Conservation (phyloP, 2,888 invertebrate species). For the Brachyptera putata region DNA sequence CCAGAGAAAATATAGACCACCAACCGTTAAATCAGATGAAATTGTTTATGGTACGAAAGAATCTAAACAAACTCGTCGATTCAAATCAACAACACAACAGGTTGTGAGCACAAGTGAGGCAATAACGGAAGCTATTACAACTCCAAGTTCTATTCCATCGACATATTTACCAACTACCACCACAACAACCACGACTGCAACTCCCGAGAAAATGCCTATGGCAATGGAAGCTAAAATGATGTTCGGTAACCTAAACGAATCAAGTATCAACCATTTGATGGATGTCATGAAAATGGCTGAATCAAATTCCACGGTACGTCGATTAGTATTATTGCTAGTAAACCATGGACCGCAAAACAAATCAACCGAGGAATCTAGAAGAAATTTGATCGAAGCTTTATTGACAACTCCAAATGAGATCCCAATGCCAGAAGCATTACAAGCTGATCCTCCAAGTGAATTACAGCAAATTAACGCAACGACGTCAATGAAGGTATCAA, state of each 20-base stretch:
- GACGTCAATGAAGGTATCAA: constrained; percentile 38
- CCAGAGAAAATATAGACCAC: background rate
- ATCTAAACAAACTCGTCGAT: too few species aligned
- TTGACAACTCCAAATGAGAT: constrained; percentile 47
- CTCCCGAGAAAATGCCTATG: constrained; percentile 46
- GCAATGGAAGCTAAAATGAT: constrained; percentile 69
- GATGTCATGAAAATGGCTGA: constrained; percentile 62
- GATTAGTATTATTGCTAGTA: constrained; percentile 69
- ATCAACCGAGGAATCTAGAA: constrained; percentile 65
- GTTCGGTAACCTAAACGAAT: constrained; percentile 69
- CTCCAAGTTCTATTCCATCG: background rate
- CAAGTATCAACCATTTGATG: constrained; percentile 68
- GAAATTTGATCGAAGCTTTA: constrained; percentile 62
- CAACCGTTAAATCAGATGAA: background rate
- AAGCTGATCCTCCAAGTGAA: background rate
- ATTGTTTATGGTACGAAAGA: background rate
- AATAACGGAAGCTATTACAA: background rate
- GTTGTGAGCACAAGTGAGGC: background rate
- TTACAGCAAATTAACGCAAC: constrained; percentile 37
- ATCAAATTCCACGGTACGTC: constrained; percentile 53
- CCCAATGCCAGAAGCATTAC: constrained; percentile 33
- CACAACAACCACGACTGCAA: constrained; percentile 47
- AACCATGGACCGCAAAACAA: constrained; percentile 66
- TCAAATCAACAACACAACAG: background rate
- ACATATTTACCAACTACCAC: constrained; percentile 1